Percentiles rank a stretch among this genome's conserved stretches.
These are phyloP conservation scores for Streblospio benedicti DNA, from an alignment of 1,140 invertebrate species.

Conservation along the genomic window DNA sequence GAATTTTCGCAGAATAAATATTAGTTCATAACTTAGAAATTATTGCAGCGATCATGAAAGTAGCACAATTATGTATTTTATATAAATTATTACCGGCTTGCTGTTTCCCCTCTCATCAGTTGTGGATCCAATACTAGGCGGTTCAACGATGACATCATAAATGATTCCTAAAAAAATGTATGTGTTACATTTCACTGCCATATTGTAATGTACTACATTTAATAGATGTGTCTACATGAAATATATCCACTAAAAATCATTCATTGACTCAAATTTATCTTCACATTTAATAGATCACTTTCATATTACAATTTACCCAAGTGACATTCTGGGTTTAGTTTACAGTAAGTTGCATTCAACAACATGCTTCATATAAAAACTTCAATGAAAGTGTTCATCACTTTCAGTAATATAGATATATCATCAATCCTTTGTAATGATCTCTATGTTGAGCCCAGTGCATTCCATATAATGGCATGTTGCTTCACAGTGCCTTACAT, in stretches of 20 bases:
- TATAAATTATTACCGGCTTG: slow-evolving; percentile 54
- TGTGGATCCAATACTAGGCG: slow-evolving; percentile 91
- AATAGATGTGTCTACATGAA: background rate
- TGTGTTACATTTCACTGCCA: background rate
- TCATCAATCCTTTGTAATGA: too few species aligned
- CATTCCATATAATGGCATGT: too few species aligned
- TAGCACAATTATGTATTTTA: background rate
- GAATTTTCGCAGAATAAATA: too few species aligned
- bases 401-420: too few species aligned
- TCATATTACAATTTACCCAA: background rate
- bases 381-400: too few species aligned
- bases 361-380: too few species aligned
- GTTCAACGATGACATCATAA: slow-evolving; percentile 97
- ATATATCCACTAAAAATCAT: background rate
- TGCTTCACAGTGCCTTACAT: too few species aligned
- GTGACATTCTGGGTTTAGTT: background rate
- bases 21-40: too few species aligned
- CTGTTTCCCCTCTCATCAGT: slow-evolving; percentile 94
- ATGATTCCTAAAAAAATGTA: slow-evolving; percentile 70
- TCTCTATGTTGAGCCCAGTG: too few species aligned
- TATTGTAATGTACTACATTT: background rate
- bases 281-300: background rate
- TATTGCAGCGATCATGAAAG: too few species aligned
- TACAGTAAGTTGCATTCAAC: too few species aligned
- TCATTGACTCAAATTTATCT: background rate